Evolutionary conservation across 2,888 invertebrate genomes (phyloP).

Genomic region (Choristoneura rosaceana): DNA sequence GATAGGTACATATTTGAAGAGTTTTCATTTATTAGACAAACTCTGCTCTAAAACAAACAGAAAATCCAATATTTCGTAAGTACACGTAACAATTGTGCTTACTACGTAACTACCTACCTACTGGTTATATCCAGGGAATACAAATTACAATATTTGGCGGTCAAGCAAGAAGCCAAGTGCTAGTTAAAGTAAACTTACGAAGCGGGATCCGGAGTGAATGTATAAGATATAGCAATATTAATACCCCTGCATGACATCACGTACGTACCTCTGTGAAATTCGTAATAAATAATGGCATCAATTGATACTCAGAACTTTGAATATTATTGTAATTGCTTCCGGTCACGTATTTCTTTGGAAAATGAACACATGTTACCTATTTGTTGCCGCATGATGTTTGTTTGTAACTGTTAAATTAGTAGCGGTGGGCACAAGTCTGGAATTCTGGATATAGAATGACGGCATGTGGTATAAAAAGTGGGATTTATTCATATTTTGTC

Average conservation of each 20-base stretch:
- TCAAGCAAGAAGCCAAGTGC: conserved; percentile 61
- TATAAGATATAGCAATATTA: conserved; percentile 4
- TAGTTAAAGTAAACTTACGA: conserved; percentile 63
- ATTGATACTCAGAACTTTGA: conserved; percentile 71
- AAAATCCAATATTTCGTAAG: conserved; percentile 50
- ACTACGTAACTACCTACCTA: conserved; percentile 48
- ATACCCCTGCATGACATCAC: conserved; percentile 61
- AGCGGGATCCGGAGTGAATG: conserved; percentile 1
- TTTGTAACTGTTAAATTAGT: neutral
- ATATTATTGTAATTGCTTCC: conserved; percentile 74
- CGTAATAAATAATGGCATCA: conserved; percentile 58
- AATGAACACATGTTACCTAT: conserved; percentile 45
- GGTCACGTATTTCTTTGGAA: conserved; percentile 71
- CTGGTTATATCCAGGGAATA: conserved; percentile 59
- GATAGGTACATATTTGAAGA: too few relatives aligned
- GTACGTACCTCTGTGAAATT: conserved; percentile 75
- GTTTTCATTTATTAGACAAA: too few relatives aligned
- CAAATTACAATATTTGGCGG: conserved; percentile 77
- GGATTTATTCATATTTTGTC: too few relatives aligned
- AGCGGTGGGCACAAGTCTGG: neutral
- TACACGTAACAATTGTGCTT: conserved; percentile 55
- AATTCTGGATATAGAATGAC: neutral
- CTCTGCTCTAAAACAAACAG: neutral
- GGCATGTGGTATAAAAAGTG: neutral
- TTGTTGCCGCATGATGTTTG: conserved; percentile 1